Conservation (phyloP, 2,113 vertebrate species). For the Oplegnathus fasciatus region DNA sequence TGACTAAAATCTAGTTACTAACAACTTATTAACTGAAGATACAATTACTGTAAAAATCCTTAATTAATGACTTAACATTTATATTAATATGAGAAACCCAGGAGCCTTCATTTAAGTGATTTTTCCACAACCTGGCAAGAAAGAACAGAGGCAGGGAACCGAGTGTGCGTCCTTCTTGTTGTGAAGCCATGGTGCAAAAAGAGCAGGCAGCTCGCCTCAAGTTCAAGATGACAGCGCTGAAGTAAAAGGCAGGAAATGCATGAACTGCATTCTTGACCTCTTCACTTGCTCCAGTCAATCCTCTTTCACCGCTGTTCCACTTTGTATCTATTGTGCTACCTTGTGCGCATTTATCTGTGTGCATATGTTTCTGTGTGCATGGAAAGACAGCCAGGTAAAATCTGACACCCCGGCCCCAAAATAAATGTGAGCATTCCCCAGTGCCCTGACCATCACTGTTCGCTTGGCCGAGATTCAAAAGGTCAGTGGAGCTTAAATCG, state of each 20-base stretch:
- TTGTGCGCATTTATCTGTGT: slow-evolving; percentile 6
- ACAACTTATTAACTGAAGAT: background rate
- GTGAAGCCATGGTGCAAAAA: background rate
- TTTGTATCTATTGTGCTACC: background rate
- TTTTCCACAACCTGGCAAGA: background rate
- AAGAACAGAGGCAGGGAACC: background rate
- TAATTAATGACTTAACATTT: background rate
- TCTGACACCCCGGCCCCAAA: slow-evolving; percentile 12
- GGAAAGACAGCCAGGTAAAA: background rate
- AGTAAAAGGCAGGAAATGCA: slow-evolving; percentile 13
- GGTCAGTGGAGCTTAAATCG: slow-evolving; percentile 59
- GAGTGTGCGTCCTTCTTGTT: background rate
- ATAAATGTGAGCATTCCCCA: slow-evolving; percentile 1
- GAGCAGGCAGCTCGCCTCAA: background rate
- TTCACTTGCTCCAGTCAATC: background rate
- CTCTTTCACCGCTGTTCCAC: background rate
- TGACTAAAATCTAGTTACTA: background rate
- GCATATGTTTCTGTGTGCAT: background rate
- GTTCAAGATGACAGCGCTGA: slow-evolving; percentile 16
- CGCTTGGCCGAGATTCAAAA: slow-evolving; percentile 46
- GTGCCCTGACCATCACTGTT: slow-evolving; percentile 21
- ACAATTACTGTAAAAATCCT: background rate
- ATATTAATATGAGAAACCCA: too few species aligned
- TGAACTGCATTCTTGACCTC: slow-evolving; percentile 25
- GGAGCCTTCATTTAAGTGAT: too few species aligned